Evolutionary conservation across 2,797 vertebrate species (phyloP).

Genomic region (Graptemys geographica): DNA sequence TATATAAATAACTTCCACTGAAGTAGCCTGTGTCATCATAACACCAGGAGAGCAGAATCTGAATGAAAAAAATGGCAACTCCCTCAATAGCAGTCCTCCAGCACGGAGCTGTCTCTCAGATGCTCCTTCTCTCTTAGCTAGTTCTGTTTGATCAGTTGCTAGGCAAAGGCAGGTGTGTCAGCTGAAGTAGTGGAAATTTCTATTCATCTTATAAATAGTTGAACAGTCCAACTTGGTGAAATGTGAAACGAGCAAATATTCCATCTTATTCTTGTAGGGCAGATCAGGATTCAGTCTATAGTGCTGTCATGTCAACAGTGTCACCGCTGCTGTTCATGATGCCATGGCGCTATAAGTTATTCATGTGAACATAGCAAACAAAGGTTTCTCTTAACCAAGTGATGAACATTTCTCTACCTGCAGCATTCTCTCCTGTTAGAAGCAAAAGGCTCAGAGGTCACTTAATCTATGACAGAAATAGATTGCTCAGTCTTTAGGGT

Average conservation of each 20-base stretch:
- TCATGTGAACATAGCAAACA: slow-evolving; percentile 83
- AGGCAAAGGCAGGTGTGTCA: slow-evolving; percentile 82
- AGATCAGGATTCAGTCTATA: slow-evolving; percentile 85
- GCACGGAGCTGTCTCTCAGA: background rate
- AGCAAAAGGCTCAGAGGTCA: slow-evolving; percentile 48
- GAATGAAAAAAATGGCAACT: background rate
- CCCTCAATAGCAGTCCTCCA: background rate
- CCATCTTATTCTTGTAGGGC: slow-evolving; percentile 89
- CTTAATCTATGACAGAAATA: slow-evolving; percentile 70
- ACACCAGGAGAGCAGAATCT: background rate
- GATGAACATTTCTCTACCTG: slow-evolving; percentile 70
- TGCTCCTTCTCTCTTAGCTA: slow-evolving; percentile 32
- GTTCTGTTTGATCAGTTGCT: slow-evolving; percentile 80
- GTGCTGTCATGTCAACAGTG: slow-evolving; percentile 89
- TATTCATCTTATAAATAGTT: slow-evolving; percentile 97
- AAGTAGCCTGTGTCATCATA: background rate
- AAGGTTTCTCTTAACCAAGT: slow-evolving; percentile 74
- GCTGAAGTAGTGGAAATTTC: slow-evolving; percentile 93
- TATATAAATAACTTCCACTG: slow-evolving; percentile 21
- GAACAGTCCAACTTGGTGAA: slow-evolving; percentile 89
- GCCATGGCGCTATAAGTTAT: slow-evolving; percentile 87
- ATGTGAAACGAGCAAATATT: slow-evolving; percentile 90
- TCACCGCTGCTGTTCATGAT: slow-evolving; percentile 85
- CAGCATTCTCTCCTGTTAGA: slow-evolving; percentile 63
- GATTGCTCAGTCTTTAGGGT: slow-evolving; percentile 30